Percentiles rank a stretch among this genome's conserved stretches.
These are phyloP conservation scores for Sicus ferrugineus DNA, from an alignment of 2,888 invertebrate genomes.

Conservation along the genomic window DNA sequence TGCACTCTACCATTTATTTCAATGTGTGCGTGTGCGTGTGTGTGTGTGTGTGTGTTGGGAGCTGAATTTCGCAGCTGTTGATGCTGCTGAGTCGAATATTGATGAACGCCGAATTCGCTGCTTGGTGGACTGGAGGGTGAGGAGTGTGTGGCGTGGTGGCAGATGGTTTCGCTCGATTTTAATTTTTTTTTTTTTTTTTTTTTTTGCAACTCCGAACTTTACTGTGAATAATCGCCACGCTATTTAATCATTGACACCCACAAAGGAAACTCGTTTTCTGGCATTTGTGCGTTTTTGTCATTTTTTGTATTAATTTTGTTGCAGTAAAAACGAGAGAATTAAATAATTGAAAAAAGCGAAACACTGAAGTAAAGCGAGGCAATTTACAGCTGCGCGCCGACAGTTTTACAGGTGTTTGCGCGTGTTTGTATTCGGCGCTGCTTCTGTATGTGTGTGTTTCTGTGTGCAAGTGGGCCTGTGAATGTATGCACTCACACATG, in stretches of 20 bases:
- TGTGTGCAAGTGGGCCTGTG: conserved; percentile 21
- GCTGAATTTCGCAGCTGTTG: too few species aligned
- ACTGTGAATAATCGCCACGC: too few species aligned
- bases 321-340: background rate
- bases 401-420: too few species aligned
- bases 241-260: background rate
- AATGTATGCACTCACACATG: too few species aligned
- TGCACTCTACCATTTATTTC: background rate
- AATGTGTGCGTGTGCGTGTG: too few species aligned
- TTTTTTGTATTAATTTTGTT: background rate
- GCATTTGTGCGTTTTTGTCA: background rate
- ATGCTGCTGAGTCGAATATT: too few species aligned
- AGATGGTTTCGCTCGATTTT: conserved; percentile 4
- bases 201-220: too few species aligned
- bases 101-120: background rate
- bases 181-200: background rate
- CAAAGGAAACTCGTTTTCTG: background rate
- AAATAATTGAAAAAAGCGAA: background rate
- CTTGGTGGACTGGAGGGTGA: background rate
- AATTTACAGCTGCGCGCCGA: too few species aligned
- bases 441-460: conserved; percentile 4
- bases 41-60: too few species aligned
- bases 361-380: too few species aligned
- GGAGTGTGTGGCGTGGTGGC: background rate
- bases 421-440: too few species aligned